Conservation (phyloP, 2,888 invertebrate species). For the Harpalus rufipes region DNA sequence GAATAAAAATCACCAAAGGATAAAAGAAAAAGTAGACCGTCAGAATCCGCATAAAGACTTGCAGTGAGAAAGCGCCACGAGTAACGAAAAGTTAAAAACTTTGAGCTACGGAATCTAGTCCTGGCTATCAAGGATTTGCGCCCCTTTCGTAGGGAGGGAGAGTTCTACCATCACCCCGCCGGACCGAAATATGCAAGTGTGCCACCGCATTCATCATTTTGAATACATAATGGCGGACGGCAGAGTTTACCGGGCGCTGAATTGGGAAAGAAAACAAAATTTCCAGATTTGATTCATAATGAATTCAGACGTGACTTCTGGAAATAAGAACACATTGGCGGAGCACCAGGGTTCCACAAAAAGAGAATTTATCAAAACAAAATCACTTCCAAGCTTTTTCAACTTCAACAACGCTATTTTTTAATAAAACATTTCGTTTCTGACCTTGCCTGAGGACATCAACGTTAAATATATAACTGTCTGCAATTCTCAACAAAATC, state of each 20-base stretch:
- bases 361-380: constrained; percentile 15
- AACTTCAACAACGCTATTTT: constrained; percentile 6
- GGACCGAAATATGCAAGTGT: constrained; percentile 59
- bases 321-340: constrained; percentile 48
- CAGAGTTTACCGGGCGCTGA: constrained; percentile 53
- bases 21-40: constrained; percentile 52
- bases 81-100: constrained; percentile 59
- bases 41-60: constrained; percentile 52
- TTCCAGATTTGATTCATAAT: constrained; percentile 63
- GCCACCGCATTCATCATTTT: constrained; percentile 64
- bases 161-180: neutral
- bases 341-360: constrained; percentile 16
- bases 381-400: constrained; percentile 13
- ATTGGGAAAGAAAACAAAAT: constrained; percentile 66
- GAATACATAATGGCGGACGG: constrained; percentile 59
- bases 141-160: neutral
- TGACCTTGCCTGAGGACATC: neutral
- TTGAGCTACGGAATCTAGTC: constrained; percentile 43
- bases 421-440: neutral
- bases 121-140: constrained; percentile 31
- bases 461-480: no score
- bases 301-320: constrained; percentile 64
- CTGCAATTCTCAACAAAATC: no score
- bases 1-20: constrained; percentile 43
- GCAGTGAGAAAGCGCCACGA: constrained; percentile 45